Conservation (phyloP, 2,113 vertebrate species). For the Scophthalmus maximus region DNA sequence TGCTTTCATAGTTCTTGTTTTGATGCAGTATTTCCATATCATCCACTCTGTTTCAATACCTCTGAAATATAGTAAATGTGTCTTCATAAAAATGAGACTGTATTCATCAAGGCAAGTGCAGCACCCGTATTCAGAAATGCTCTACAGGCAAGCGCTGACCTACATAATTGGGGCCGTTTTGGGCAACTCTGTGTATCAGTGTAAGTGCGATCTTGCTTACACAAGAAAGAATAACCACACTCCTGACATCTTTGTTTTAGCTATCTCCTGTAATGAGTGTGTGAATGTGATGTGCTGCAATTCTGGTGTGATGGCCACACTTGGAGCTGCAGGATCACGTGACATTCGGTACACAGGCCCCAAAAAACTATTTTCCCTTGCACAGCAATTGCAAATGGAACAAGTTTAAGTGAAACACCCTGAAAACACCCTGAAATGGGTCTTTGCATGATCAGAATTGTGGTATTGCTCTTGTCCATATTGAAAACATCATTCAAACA, state of each 20-base stretch:
- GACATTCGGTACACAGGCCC: background rate
- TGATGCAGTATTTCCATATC: conserved; percentile 17
- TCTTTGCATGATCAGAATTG: background rate
- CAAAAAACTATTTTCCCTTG: background rate
- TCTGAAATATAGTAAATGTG: background rate
- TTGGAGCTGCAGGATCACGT: background rate
- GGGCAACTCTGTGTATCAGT: conserved; percentile 2
- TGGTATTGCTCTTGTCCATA: background rate
- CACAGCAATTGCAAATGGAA: background rate
- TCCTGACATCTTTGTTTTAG: conserved; percentile 22
- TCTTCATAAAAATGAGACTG: too few species aligned
- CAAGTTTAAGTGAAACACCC: too few species aligned
- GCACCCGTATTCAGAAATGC: background rate
- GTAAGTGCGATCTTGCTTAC: background rate
- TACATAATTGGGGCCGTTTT: conserved; percentile 33
- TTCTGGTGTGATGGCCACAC: background rate
- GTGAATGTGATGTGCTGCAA: too few species aligned
- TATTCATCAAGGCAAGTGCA: background rate
- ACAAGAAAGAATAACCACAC: conserved; percentile 1
- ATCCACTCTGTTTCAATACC: background rate
- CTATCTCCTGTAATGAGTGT: too few species aligned
- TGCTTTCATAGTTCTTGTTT: conserved; percentile 24
- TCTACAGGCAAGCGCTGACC: conserved; percentile 31
- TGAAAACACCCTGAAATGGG: background rate
- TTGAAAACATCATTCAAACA: background rate